Evolutionary conservation across 2,888 invertebrate species (phyloP), one percentile per base, ranked within the genome.

Genomic region (Drosophila gaucha): DNA sequence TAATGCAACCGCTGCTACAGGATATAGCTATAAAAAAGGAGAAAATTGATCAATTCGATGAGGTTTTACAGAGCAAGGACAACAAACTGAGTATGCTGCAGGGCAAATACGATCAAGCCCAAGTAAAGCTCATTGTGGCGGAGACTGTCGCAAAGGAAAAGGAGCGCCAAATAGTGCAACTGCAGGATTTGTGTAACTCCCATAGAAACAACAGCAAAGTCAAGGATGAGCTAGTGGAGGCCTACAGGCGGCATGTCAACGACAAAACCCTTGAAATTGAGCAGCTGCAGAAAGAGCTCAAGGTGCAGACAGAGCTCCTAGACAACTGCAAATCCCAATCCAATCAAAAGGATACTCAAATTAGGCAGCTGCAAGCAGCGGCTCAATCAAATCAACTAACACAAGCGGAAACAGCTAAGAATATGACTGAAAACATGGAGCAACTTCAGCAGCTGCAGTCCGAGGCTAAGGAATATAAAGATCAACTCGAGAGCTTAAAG

Each of bases 21-120:
- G 50, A 50, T 1, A 36, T 50, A n/a, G 26, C 18, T 2, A n/a
- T 18, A 8, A 50, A 50, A 28, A 36, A 36, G 36, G 50, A 50
- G 24, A 18, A n/a, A 36, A 28, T 50, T 2, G 26, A 50, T 50
- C 35, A 3, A 18, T 50, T 24, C 2, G 22, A 33, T 16, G 22
- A 12, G 16, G 2, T 33, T 33, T 6, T 33, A 6, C 36, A 36
- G 6, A 26, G 16, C n/a, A 50, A 36, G 3, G 36, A 50, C 6
- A 26, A 18, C 9, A 18, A 28, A 9, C n/a, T 50, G 26, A 1
- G 2, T 9, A 18, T 36, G 16, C n/a, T 36, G 9, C 35, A 26
- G n/a, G 3, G 0, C 8, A 50, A 36, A 20, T 50, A 36, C n/a
- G 36, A 36, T 28, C 9, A 50, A 2, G 28, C 28, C n/a, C 36